phyloP scores from a whole-genome alignment of 2,888 invertebrate species.

The Oscheius sp. region DNA sequence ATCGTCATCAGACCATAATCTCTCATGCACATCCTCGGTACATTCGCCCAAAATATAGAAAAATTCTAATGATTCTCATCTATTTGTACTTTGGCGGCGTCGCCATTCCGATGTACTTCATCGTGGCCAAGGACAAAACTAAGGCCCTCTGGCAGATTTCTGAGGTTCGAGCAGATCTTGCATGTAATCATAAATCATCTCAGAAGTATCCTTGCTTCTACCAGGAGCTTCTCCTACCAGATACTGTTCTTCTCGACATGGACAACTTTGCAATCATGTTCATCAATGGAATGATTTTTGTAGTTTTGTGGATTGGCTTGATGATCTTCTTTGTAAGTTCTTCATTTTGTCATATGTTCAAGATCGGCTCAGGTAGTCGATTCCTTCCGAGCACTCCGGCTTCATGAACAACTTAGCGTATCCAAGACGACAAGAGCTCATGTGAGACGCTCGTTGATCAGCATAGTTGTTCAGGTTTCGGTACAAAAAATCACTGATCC shows the following conservation, averaged over 20 bases:
- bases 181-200: neutral
- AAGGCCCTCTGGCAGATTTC: neutral
- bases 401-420: neutral
- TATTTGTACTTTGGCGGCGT: slow-evolving; percentile 4
- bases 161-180: neutral
- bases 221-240: neutral
- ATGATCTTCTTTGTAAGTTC: neutral
- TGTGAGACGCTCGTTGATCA: neutral
- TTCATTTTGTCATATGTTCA: neutral
- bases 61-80: neutral
- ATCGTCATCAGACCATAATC: neutral
- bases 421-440: neutral
- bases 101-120: neutral
- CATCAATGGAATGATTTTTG: neutral
- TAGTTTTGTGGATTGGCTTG: neutral
- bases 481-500: neutral
- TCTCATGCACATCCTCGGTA: neutral
- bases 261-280: neutral
- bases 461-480: neutral
- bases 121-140: neutral
- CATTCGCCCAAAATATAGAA: neutral
- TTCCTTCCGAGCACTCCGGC: neutral
- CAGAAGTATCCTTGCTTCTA: slow-evolving; percentile 9
- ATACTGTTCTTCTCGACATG: neutral
- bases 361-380: neutral